phyloP scores from a whole-genome alignment of 2,888 invertebrate species.

The Lamellibrachia satsuma region DNA sequence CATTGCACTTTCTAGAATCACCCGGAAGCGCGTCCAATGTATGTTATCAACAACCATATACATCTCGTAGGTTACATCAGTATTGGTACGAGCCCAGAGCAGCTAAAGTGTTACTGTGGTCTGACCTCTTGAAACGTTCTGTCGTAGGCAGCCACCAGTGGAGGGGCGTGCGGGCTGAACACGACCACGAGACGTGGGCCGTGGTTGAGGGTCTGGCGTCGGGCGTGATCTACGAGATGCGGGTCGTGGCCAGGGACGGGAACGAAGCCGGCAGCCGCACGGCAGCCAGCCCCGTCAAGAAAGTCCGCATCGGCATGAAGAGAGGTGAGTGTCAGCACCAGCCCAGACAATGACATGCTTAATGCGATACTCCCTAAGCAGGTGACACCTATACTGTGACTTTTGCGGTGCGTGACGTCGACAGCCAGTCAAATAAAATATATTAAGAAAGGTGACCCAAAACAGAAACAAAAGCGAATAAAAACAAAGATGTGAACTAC shows the following conservation, averaged over 20 bases:
- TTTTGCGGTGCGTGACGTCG: no score
- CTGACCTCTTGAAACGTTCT: neutral
- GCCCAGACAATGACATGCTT: neutral
- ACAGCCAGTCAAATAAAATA: no score
- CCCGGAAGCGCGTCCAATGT: neutral
- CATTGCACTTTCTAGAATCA: neutral
- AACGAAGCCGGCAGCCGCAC: conserved; percentile 33
- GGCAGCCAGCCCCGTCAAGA: conserved; percentile 37
- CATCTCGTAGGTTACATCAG: no score
- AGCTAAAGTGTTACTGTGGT: neutral
- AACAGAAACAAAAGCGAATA: no score
- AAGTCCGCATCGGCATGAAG: conserved; percentile 38
- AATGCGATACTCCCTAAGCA: no score
- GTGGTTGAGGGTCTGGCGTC: conserved; percentile 39
- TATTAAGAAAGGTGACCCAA: no score
- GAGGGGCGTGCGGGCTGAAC: conserved; percentile 28
- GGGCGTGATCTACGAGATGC: conserved; percentile 40
- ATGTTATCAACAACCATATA: no score
- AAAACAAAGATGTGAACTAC: no score
- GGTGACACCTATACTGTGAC: no score
- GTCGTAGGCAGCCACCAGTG: conserved; percentile 6
- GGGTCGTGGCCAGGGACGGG: conserved; percentile 40
- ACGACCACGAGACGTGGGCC: conserved; percentile 33
- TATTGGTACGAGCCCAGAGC: no score
- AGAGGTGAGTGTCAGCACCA: conserved; percentile 30